These are phyloP conservation scores for Platyscapa corneri DNA, from an alignment of 1,140 invertebrate species.

Conservation along the genomic window DNA sequence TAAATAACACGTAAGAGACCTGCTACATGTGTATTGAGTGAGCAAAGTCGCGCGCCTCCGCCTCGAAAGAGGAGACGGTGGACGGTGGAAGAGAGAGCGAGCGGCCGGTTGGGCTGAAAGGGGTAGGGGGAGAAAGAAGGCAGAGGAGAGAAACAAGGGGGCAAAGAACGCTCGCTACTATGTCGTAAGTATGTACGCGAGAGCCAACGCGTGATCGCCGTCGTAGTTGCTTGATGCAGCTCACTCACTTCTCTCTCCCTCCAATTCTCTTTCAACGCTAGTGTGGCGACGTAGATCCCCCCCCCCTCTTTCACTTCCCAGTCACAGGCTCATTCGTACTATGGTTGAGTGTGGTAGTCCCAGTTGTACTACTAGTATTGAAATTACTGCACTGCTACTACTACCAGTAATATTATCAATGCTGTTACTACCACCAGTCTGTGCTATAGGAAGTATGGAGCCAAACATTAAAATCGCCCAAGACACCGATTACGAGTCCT, in stretches of 20 bases:
- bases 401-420: not conserved
- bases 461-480: not conserved
- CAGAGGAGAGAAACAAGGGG: not conserved
- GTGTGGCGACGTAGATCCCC: not conserved
- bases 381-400: not conserved
- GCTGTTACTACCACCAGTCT: not conserved
- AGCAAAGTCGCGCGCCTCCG: not conserved
- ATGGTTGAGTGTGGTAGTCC: slow-evolving; percentile 31
- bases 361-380: slow-evolving; percentile 29
- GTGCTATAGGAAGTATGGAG: not conserved
- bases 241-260: slow-evolving; percentile 37
- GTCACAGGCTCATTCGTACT: slow-evolving; percentile 20
- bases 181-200: slow-evolving; percentile 41
- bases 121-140: slow-evolving; percentile 42
- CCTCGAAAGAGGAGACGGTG: not conserved
- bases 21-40: not conserved
- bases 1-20: not conserved
- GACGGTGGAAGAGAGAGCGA: not conserved
- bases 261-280: too few relatives aligned
- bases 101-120: not conserved
- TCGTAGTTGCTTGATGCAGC: slow-evolving; percentile 34
- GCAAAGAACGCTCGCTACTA: slow-evolving; percentile 34
- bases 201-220: slow-evolving; percentile 55
- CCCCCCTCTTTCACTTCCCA: not conserved
- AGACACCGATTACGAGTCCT: not conserved